Percentiles rank a stretch among this genome's conserved stretches.
Evolutionary conservation across 2,797 vertebrate genomes (phyloP).

Genomic region (Cephalopachus bancanus): DNA sequence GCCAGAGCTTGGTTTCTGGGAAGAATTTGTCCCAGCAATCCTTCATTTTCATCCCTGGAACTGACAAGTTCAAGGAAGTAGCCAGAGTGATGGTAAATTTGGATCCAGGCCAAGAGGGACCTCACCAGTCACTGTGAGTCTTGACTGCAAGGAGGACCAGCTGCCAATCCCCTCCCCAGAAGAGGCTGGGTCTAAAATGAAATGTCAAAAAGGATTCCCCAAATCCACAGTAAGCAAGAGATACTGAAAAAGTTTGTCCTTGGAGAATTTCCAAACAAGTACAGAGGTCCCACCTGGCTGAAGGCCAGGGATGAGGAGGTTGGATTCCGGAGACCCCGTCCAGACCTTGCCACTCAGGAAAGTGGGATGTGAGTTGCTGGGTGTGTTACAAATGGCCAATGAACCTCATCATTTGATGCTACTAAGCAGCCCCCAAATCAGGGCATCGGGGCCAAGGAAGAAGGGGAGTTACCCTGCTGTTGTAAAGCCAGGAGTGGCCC

Average conservation of each 20-base stretch:
- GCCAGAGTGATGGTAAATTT: not conserved
- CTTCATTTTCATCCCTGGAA: not conserved
- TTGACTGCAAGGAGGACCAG: not conserved
- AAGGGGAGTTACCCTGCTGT: not conserved
- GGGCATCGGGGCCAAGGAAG: not conserved
- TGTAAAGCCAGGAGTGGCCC: too few species aligned
- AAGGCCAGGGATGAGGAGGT: not conserved
- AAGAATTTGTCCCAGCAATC: not conserved
- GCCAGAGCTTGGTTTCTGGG: slow-evolving; percentile 47
- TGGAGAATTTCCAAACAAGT: not conserved
- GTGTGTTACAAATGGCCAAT: not conserved
- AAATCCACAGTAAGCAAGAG: not conserved
- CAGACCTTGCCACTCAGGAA: not conserved
- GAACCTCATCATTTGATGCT: not conserved
- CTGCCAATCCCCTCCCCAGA: not conserved
- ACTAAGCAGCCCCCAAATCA: not conserved
- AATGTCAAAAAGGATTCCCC: not conserved
- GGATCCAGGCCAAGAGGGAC: not conserved
- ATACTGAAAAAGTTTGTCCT: not conserved
- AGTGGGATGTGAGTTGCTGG: not conserved
- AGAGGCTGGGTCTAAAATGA: not conserved
- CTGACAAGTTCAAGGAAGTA: not conserved
- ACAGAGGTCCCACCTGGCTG: not conserved
- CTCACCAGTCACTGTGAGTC: not conserved
- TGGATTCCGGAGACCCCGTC: not conserved